Conservation (phyloP, 2,113 vertebrate species). For the Lepus timidus region DNA sequence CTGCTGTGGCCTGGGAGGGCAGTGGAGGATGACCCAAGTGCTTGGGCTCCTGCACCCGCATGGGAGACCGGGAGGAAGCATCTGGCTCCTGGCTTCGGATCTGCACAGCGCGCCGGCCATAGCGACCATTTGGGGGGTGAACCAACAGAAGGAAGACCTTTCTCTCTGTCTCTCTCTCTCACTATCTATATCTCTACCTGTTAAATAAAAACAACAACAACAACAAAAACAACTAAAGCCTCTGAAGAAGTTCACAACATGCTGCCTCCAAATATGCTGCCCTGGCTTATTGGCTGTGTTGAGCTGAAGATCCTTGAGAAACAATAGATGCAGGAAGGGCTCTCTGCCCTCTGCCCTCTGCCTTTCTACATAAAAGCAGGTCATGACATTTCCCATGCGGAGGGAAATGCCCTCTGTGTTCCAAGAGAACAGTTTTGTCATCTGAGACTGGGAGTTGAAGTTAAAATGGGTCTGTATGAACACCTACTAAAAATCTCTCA, state of each 20-base stretch:
- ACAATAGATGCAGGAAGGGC: neutral
- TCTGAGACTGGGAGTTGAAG: neutral
- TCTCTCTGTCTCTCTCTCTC: too few species aligned
- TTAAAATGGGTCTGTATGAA: neutral
- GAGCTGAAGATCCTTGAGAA: constrained; percentile 21
- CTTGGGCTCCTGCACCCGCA: too few species aligned
- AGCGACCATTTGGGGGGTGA: too few species aligned
- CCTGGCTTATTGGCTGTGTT: constrained; percentile 28
- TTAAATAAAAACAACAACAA: too few species aligned
- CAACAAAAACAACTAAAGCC: neutral
- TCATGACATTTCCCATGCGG: neutral
- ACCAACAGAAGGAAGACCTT: too few species aligned
- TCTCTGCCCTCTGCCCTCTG: neutral
- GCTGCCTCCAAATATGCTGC: neutral
- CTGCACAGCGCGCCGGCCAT: too few species aligned
- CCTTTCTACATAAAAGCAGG: constrained; percentile 5
- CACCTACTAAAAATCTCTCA: neutral
- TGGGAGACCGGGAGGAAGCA: too few species aligned
- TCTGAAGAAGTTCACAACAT: neutral
- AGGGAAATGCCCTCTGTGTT: neutral
- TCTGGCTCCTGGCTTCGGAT: too few species aligned
- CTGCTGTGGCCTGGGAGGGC: too few species aligned
- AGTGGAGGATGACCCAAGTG: too few species aligned
- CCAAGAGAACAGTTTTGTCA: neutral
- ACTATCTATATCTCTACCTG: too few species aligned